Conservation (phyloP, 2,797 vertebrate genomes). For the Sebastes kiyomatsui region DNA sequence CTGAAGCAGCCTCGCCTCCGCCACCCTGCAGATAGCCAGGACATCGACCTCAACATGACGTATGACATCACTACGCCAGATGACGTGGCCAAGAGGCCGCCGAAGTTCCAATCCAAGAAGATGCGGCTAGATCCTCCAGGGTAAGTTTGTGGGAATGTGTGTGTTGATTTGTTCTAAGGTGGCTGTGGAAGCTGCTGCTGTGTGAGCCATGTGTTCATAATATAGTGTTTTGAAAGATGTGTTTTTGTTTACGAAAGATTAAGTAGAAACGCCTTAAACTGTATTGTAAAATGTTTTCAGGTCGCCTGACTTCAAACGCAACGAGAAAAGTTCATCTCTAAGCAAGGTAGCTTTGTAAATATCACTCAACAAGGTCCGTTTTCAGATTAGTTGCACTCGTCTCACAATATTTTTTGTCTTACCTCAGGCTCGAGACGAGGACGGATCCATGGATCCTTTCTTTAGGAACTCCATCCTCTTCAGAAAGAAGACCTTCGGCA, state of each 20-base stretch:
- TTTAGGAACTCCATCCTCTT: conserved; percentile 90
- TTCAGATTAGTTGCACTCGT: neutral
- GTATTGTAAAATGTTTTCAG: conserved; percentile 36
- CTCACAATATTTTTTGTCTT: neutral
- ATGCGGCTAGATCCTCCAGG: conserved; percentile 81
- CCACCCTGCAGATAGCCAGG: conserved; percentile 74
- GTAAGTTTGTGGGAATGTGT: conserved; percentile 77
- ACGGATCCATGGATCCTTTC: conserved; percentile 81
- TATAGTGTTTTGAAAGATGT: neutral
- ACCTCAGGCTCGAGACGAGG: conserved; percentile 59
- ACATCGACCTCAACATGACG: conserved; percentile 89
- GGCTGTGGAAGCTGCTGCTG: neutral
- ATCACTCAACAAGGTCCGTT: neutral
- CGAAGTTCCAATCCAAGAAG: conserved; percentile 82
- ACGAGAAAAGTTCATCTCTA: conserved; percentile 45
- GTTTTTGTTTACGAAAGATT: neutral
- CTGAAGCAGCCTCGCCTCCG: conserved; percentile 85
- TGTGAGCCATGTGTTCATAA: neutral
- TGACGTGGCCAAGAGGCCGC: conserved; percentile 62
- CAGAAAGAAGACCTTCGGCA: conserved; percentile 83
- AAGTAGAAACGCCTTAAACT: neutral
- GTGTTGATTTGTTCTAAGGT: neutral
- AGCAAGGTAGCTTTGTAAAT: conserved; percentile 61
- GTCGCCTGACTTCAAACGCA: conserved; percentile 43
- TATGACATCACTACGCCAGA: conserved; percentile 91